These are phyloP conservation scores for Drosophila barbarae DNA, from an alignment of 2,888 invertebrate genomes.

Conservation along the genomic window DNA sequence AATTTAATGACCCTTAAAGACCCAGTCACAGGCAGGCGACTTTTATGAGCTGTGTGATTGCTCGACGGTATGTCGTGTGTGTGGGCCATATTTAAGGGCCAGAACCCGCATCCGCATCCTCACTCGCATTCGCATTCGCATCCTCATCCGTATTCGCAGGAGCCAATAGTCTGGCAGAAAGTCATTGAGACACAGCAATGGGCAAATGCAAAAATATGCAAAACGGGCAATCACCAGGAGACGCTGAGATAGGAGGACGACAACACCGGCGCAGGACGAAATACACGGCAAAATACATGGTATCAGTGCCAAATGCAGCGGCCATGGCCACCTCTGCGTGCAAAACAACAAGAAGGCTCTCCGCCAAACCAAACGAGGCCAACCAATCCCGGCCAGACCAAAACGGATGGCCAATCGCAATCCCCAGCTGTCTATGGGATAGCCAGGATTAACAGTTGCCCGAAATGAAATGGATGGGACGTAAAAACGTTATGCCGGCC, in stretches of 20 bases:
- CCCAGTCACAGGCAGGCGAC: slow-evolving; percentile 44
- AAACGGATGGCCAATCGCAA: slow-evolving; percentile 34
- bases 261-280: slow-evolving; percentile 1
- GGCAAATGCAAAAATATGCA: slow-evolving; percentile 72
- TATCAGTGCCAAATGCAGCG: slow-evolving; percentile 23
- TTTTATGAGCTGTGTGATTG: slow-evolving; percentile 73
- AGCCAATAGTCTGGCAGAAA: slow-evolving; percentile 39
- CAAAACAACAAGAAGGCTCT: slow-evolving; percentile 63
- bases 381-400: slow-evolving; percentile 39
- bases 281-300: slow-evolving; percentile 13
- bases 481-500: slow-evolving; percentile 40
- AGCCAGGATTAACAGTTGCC: slow-evolving; percentile 64
- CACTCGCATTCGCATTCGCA: slow-evolving; percentile 3
- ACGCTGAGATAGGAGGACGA: slow-evolving; percentile 13
- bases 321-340: slow-evolving; percentile 7
- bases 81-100: slow-evolving; percentile 18
- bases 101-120: slow-evolving; percentile 5
- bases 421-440: slow-evolving; percentile 39
- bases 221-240: slow-evolving; percentile 66
- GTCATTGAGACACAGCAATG: slow-evolving; percentile 35
- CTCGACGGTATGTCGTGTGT: slow-evolving; percentile 38
- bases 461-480: slow-evolving; percentile 48
- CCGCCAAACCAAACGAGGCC: slow-evolving; percentile 40
- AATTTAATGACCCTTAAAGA: slow-evolving; percentile 70
- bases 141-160: slow-evolving; percentile 25